Conservation (phyloP, 2,888 invertebrate genomes). For the Podabrus alpinus region DNA sequence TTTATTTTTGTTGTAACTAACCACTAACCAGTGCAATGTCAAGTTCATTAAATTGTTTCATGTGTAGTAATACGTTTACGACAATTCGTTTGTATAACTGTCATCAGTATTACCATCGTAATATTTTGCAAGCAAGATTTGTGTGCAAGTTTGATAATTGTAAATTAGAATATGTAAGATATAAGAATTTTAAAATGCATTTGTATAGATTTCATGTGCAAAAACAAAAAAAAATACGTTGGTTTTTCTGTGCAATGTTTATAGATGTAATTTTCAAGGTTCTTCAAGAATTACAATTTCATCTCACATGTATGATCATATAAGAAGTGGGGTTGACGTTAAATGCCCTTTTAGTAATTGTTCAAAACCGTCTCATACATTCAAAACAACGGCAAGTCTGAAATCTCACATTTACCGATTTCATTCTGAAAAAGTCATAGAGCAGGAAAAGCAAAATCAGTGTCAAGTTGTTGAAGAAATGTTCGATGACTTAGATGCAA, state of each 20-base stretch:
- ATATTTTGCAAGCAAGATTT: not conserved
- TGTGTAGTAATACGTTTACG: not conserved
- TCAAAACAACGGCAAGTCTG: not conserved
- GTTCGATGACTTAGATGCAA: too few species aligned
- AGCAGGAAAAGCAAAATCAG: not conserved
- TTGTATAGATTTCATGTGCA: not conserved
- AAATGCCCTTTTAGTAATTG: not conserved
- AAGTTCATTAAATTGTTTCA: not conserved
- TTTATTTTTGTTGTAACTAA: too few species aligned
- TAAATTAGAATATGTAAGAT: not conserved
- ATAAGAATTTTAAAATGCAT: not conserved
- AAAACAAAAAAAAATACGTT: not conserved
- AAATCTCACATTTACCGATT: slow-evolving; percentile 1
- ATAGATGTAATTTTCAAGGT: not conserved
- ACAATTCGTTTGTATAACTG: not conserved
- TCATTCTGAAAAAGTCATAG: too few species aligned
- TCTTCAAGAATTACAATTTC: not conserved
- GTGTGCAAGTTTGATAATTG: too few species aligned
- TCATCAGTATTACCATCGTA: not conserved
- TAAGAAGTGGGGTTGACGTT: not conserved
- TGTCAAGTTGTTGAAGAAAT: too few species aligned
- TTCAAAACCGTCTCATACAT: not conserved
- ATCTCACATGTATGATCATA: not conserved
- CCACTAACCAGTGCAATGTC: too few species aligned
- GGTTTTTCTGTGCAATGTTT: not conserved